Evolutionary conservation across 2,888 invertebrate genomes (phyloP).

Genomic region (Boloria selene): DNA sequence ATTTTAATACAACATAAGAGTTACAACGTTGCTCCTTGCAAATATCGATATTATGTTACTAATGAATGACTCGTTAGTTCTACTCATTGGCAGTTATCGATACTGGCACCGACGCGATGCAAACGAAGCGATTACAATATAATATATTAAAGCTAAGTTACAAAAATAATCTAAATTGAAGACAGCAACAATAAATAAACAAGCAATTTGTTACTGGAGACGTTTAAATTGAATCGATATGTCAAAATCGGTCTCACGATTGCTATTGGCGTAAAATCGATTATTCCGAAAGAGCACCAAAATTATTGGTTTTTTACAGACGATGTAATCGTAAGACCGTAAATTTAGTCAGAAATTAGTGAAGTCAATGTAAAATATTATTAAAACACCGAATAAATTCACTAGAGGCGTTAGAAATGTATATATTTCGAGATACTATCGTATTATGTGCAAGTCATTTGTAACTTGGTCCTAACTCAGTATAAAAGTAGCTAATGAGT

Average conservation of each 20-base stretch:
- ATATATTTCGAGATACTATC: slow-evolving; percentile 23
- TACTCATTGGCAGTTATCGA: slow-evolving; percentile 68
- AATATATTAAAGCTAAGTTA: slow-evolving; percentile 48
- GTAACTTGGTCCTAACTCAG: slow-evolving; percentile 70
- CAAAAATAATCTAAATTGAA: slow-evolving; percentile 72
- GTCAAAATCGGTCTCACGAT: slow-evolving; percentile 10
- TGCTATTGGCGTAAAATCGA: slow-evolving; percentile 8
- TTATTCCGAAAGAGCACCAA: not conserved
- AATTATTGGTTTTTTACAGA: no score
- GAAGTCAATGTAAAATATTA: slow-evolving; percentile 11
- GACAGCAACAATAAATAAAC: slow-evolving; percentile 52
- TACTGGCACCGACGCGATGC: slow-evolving; percentile 58
- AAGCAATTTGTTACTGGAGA: slow-evolving; percentile 3
- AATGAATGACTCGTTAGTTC: slow-evolving; percentile 65
- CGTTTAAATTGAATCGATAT: slow-evolving; percentile 4
- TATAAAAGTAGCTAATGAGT: slow-evolving; percentile 73
- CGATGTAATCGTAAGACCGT: slow-evolving; percentile 1
- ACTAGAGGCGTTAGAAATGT: slow-evolving; percentile 27
- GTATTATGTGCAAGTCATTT: slow-evolving; percentile 37
- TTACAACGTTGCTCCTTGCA: no score
- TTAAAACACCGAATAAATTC: slow-evolving; percentile 17
- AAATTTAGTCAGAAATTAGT: slow-evolving; percentile 4
- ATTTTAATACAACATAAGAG: slow-evolving; percentile 1
- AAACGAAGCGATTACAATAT: slow-evolving; percentile 36
- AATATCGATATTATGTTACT: slow-evolving; percentile 47